Base-by-base conservation (phyloP, 2,888 invertebrate species). In the Scaeva pyrastri region DNA sequence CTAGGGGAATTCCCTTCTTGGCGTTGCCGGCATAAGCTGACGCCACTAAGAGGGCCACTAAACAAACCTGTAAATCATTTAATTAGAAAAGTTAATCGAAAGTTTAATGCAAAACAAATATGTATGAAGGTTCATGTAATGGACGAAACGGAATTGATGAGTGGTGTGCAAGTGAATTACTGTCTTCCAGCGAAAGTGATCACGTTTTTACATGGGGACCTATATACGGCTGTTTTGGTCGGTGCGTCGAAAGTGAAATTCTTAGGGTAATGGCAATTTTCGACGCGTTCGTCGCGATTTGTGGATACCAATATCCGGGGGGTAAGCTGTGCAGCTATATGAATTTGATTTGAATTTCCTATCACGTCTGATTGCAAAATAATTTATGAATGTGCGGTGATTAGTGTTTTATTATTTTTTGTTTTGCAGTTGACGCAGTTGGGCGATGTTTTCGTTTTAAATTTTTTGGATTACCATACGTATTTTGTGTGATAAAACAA, bases 21-120 rank as follows among this genome's bases (percentile, higher is more conserved):
- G 80, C 94, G 92, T 95, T 95, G 94, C 95, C 95, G 89, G 94
- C 96, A 90, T 91, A 93, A 87, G 93, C 93, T 88, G 95, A 95
- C 92, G 95, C 96, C 93, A 97, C 95, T 93, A 94, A 94, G 94
- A 96, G 94, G 94, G 96, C 94, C 93, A 95, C 94, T 93, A 96
- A 93, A 93, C 95, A 94, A 93, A 96, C 93, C 96, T 96, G 94
- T 23, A 91, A 92, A 80, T 84, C 88, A 87, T 86, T 87, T 77
- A 89, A 80, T 68, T 76, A 52, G 60, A 7, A 48, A 70, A 62
- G 52, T 81, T 19, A 79, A 74, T 79, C 48, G 77, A 82, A 86
- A 78, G 78, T 82, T 62, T 72, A n/a, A 73, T 77, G 7, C 52
- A 26, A 26, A 26, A 4, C 11, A 21, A 2, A 8, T 21, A 50